Conservation (phyloP, 2,113 vertebrate genomes). For the Entelurus aequoreus region DNA sequence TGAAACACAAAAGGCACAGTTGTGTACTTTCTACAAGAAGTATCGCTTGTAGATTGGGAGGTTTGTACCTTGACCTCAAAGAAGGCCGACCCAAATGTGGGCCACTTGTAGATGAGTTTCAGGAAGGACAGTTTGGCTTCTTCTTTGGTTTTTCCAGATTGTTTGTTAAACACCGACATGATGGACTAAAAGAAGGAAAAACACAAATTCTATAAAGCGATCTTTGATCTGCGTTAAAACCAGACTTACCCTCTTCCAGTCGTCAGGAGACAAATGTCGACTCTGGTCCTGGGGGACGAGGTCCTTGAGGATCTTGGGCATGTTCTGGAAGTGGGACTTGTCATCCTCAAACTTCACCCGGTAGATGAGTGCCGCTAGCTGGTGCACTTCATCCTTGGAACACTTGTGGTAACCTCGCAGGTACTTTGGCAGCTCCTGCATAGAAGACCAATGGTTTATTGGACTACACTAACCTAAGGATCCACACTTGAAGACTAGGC, state of each 20-base stretch:
- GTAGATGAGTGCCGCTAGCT: constrained; percentile 92
- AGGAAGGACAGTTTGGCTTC: constrained; percentile 94
- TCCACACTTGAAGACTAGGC: not conserved
- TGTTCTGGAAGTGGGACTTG: constrained; percentile 88
- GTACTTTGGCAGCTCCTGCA: constrained; percentile 93
- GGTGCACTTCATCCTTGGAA: constrained; percentile 85
- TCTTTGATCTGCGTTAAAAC: not conserved
- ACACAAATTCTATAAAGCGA: not conserved
- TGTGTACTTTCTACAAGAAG: not conserved
- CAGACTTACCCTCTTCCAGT: constrained; percentile 88
- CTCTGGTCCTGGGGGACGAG: constrained; percentile 91
- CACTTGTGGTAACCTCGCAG: constrained; percentile 97
- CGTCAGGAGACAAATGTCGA: constrained; percentile 85
- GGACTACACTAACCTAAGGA: not conserved
- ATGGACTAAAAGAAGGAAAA: constrained; percentile 75
- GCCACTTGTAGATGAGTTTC: constrained; percentile 93
- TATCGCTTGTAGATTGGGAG: not conserved
- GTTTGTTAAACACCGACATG: constrained; percentile 88
- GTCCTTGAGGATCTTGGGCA: constrained; percentile 89
- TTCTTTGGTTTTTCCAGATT: constrained; percentile 85
- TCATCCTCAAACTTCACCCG: constrained; percentile 94
- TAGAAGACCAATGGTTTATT: not conserved
- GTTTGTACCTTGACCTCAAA: constrained; percentile 92
- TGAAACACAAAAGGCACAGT: not conserved
- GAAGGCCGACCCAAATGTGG: constrained; percentile 95